phyloP scores from a whole-genome alignment of 2,113 vertebrate genomes.

The Phainopepla nitens region DNA sequence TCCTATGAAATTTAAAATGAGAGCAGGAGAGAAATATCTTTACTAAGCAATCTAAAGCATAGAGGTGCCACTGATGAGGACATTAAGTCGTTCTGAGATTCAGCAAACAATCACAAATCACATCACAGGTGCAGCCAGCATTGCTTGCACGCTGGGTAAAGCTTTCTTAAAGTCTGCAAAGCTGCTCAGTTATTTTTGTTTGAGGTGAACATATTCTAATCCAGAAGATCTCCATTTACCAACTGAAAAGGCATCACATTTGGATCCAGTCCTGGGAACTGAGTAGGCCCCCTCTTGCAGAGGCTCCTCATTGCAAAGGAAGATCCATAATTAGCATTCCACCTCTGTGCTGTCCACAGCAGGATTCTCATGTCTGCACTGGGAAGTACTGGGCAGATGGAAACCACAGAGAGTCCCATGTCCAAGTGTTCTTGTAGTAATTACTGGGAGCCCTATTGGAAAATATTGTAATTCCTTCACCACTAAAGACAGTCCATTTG shows the following conservation, averaged over 20 bases:
- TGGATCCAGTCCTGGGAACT: neutral
- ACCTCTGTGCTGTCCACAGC: neutral
- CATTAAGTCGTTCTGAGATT: neutral
- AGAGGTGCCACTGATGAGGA: neutral
- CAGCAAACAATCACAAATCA: neutral
- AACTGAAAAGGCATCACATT: neutral
- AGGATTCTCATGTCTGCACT: neutral
- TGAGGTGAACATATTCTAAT: neutral
- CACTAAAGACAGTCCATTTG: neutral
- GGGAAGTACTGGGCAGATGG: neutral
- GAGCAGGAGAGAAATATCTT: neutral
- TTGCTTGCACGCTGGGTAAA: neutral
- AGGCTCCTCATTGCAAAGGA: neutral
- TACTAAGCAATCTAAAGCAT: neutral
- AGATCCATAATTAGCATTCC: neutral
- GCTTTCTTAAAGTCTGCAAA: neutral
- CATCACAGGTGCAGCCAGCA: neutral
- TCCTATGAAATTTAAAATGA: neutral
- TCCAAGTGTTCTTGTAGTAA: neutral
- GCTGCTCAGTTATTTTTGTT: neutral
- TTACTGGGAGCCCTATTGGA: neutral
- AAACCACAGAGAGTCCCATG: neutral
- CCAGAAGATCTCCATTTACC: neutral
- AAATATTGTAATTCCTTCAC: neutral
- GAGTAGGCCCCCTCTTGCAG: neutral